Evolutionary conservation across 2,888 invertebrate genomes (phyloP).

Genomic region (Julus scandinavius): DNA sequence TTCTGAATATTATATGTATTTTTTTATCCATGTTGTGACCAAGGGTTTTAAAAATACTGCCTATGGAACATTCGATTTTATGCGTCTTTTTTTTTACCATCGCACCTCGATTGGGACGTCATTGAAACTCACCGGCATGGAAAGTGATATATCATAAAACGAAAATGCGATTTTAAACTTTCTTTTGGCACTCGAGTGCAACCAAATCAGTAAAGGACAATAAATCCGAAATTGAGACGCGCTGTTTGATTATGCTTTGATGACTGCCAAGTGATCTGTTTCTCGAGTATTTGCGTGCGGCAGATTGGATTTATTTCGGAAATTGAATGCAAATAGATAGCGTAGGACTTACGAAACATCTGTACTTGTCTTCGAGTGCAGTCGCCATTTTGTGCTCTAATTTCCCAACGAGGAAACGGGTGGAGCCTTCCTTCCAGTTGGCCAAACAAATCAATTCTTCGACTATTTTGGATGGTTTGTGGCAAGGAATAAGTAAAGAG

Average conservation of each 20-base stretch:
- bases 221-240: slow-evolving; percentile 21
- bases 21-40: background rate
- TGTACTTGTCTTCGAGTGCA: slow-evolving; percentile 57
- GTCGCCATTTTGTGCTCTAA: slow-evolving; percentile 56
- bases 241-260: slow-evolving; percentile 34
- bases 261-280: slow-evolving; percentile 38
- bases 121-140: background rate
- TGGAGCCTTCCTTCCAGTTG: slow-evolving; percentile 58
- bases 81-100: background rate
- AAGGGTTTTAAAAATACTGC: background rate
- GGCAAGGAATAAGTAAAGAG: background rate
- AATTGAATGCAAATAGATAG: slow-evolving; percentile 34
- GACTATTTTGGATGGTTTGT: slow-evolving; percentile 50
- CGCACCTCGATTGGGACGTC: background rate
- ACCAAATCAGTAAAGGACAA: background rate
- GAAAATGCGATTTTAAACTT: background rate
- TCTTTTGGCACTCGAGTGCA: slow-evolving; percentile 15
- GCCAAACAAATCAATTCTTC: slow-evolving; percentile 58
- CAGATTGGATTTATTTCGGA: slow-evolving; percentile 21
- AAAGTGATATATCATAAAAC: background rate
- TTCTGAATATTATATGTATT: background rate
- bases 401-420: slow-evolving; percentile 57
- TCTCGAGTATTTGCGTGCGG: slow-evolving; percentile 13
- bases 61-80: background rate
- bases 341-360: slow-evolving; percentile 57